Evolutionary conservation across 2,888 invertebrate genomes (phyloP).

Genomic region (Mimas tiliae): DNA sequence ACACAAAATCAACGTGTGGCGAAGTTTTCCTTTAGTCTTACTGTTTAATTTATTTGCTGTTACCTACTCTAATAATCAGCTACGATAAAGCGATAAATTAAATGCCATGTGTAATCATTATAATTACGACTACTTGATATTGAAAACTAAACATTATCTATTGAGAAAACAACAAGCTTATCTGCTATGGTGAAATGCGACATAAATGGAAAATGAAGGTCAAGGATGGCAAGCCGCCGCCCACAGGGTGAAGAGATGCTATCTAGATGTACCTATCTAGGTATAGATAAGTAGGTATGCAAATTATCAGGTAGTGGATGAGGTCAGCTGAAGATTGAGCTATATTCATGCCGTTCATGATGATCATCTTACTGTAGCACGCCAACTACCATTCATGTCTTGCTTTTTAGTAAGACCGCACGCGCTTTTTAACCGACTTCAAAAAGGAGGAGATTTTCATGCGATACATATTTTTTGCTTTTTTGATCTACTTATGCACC

Average conservation of each 20-base stretch:
- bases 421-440: too few relatives aligned
- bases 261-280: too few relatives aligned
- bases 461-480: too few relatives aligned
- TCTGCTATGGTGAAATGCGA: not conserved
- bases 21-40: not conserved
- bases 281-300: not conserved
- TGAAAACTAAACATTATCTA: not conserved
- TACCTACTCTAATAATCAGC: not conserved
- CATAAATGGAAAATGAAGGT: not conserved
- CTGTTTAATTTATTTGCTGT: constrained; percentile 1
- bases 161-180: constrained; percentile 23
- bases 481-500: too few relatives aligned
- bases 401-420: too few relatives aligned
- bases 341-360: too few relatives aligned
- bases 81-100: constrained; percentile 19
- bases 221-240: not conserved
- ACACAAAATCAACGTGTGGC: not conserved
- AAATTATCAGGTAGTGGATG: too few relatives aligned
- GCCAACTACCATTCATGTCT: too few relatives aligned
- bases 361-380: too few relatives aligned
- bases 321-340: too few relatives aligned
- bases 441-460: too few relatives aligned
- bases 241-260: too few relatives aligned
- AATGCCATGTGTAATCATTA: constrained; percentile 12
- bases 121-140: constrained; percentile 20